Base-by-base conservation (phyloP, 2,888 invertebrate species). In the Meliscaeva auricollis region DNA sequence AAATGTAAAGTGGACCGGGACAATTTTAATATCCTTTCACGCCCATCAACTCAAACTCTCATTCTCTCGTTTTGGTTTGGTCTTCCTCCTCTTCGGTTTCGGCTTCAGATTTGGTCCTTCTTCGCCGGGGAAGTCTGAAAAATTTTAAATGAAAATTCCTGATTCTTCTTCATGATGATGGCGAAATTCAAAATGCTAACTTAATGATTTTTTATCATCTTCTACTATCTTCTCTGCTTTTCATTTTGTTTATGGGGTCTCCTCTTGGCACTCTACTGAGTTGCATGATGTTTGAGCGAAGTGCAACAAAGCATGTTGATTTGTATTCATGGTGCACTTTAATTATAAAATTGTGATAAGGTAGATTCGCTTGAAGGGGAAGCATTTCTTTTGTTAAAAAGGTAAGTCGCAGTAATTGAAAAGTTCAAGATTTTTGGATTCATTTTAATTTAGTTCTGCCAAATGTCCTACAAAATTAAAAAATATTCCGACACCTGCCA, bases 11-110 rank as follows among this genome's bases (percentile, higher is more conserved):
- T 64, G 66, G 54, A 68, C 32, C 26, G 70, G 15, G 13, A 15
- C 52, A 77, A 68, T 82, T 73, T 73, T 78, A 74, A 78, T 70
- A 83, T 83, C 73, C 73, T 69, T 32, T 64, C 13, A 64, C 46
- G 64, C 64, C 46, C 64, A 46, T 32, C 64, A 15, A 15, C 26
- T 26, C 15, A n/a, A 38, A 38, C 13, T 38, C 38, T 38, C 38
- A 38, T 38, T 26, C 26, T 26, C 4, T n/a, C n/a, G n/a, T n/a
- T n/a, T n/a, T n/a, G n/a, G n/a, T 35, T 35, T 9, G 6, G 35
- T 35, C 9, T 54, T 17, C 9, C 5, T 8, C 1, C 26, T 1
- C 8, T n/a, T 30, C 15, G 1, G 15, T 17, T 38, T 56, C 30
- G 32, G 32, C 4, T 30, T 32, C 22, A 38, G 38, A 41, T 3